Evolutionary conservation across 2,888 invertebrate species (phyloP), one percentile per base, ranked within the genome.

Genomic region (Myathropa florea): DNA sequence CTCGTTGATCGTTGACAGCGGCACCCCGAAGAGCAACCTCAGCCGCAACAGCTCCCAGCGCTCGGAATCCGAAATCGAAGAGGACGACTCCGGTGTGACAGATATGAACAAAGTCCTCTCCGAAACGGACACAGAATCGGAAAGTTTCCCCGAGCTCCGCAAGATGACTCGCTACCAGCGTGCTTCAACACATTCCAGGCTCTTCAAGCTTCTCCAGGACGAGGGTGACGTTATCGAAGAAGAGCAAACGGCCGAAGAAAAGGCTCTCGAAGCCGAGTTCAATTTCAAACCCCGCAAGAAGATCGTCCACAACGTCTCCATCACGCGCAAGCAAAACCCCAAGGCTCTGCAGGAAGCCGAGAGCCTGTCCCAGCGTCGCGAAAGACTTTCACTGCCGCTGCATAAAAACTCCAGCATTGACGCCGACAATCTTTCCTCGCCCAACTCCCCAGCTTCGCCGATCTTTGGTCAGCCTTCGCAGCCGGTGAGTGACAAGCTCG

Each of bases 81-180:
- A 95, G 89, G 95, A 96, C 89, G 96, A 96, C 90, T 96, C 96
- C 0, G 96, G 96, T 0, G 95, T 96, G 0, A 95, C 95, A 0
- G 96, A 96, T 90, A 94, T 95, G 92, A 95, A 95, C 88, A 93
- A 95, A 72, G 95, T 94, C 85, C 94, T 95, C 85, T 95, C 95
- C 0, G 95, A 95, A 89, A 94, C 94, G 1, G 95, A 95, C 88
- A 94, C 94, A 0, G 95, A 95, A 89, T 93, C 94, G 0, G 95
- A 95, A 82, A 93, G 93, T 85, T 94, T 94, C 88, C 93, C 94
- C 1, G 94, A 95, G 88, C 90, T 94, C 24, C 93, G 93, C 46
- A 95, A 94, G 89, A 93, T 94, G 90, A 94, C 93, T 12, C 93
- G 94, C 79, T 96, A 95, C 90, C 95, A 95, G 90, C 93, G 96